These are phyloP conservation scores for Melipona quadrifasciata DNA, from an alignment of 1,140 invertebrate genomes.

Conservation along the genomic window DNA sequence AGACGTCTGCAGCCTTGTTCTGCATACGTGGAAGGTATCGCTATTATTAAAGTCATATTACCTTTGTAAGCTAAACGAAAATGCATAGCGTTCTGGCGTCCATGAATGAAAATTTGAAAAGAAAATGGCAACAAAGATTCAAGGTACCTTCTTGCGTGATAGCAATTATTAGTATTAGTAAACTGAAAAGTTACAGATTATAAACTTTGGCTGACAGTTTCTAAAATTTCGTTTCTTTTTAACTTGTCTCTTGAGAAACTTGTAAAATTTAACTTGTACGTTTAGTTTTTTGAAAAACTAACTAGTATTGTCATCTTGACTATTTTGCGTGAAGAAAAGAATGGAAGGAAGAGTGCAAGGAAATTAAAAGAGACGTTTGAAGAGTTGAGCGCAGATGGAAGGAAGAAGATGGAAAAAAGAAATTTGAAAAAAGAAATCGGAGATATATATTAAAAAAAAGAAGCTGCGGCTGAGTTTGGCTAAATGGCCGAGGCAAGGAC, in stretches of 20 bases:
- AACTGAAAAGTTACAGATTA: too few relatives aligned
- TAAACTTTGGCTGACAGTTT: too few relatives aligned
- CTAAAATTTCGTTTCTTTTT: too few relatives aligned
- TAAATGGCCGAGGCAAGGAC: slow-evolving; percentile 41
- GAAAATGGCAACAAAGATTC: background rate
- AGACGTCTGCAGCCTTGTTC: slow-evolving; percentile 27
- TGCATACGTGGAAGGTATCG: slow-evolving; percentile 31
- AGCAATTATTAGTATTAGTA: background rate
- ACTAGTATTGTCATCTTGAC: background rate
- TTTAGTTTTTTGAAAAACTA: too few relatives aligned
- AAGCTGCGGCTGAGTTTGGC: slow-evolving; percentile 1
- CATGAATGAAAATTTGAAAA: background rate
- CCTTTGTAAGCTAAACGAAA: background rate
- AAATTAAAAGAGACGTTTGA: background rate
- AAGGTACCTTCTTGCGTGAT: background rate
- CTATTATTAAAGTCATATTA: slow-evolving; percentile 65
- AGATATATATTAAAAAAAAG: background rate
- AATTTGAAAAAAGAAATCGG: background rate
- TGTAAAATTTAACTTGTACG: too few relatives aligned
- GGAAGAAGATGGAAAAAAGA: background rate
- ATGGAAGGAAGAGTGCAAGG: background rate
- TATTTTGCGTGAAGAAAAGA: background rate
- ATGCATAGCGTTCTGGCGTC: background rate
- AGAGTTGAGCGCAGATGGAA: background rate
- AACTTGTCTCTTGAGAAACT: too few relatives aligned